Conservation (phyloP, 1,140 invertebrate genomes). For the Formica selysi region DNA sequence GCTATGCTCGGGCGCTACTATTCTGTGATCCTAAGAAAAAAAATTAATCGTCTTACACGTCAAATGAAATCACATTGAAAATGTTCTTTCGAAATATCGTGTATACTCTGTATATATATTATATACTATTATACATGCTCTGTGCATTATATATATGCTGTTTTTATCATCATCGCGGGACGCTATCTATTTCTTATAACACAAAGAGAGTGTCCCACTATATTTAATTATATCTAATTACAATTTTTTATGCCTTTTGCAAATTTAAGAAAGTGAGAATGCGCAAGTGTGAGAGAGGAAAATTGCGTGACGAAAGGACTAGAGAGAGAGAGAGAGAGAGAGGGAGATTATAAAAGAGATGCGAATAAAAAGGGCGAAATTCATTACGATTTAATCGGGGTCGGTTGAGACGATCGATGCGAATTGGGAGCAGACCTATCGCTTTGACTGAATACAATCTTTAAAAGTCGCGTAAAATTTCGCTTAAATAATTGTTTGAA, state of each 20-base stretch:
- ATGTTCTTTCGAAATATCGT: conserved; percentile 71
- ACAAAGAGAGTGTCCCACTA: conserved; percentile 12
- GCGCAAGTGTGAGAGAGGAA: not conserved
- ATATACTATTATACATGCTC: conserved; percentile 69
- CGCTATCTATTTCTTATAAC: conserved; percentile 5
- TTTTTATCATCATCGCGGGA: conserved; percentile 54
- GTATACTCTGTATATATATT: conserved; percentile 69
- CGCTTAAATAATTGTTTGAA: not conserved
- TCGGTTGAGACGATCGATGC: not conserved
- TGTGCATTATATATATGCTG: conserved; percentile 49
- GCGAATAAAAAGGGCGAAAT: conserved; percentile 30
- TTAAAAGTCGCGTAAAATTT: not conserved
- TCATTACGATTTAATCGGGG: conserved; percentile 47
- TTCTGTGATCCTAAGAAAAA: conserved; percentile 81
- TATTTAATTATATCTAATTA: conserved; percentile 63
- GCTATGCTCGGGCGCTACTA: conserved; percentile 81
- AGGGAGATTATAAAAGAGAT: not conserved
- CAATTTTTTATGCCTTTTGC: conserved; percentile 66
- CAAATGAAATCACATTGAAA: conserved; percentile 67
- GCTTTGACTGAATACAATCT: not conserved
- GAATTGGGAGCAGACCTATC: not conserved
- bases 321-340: not conserved
- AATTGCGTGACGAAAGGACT: not conserved
- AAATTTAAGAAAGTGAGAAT: conserved; percentile 28
- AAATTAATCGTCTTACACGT: conserved; percentile 69